Evolutionary conservation across 1,140 invertebrate genomes (phyloP), one percentile per base, ranked within the genome.

Genomic region (Drosophila auraria): DNA sequence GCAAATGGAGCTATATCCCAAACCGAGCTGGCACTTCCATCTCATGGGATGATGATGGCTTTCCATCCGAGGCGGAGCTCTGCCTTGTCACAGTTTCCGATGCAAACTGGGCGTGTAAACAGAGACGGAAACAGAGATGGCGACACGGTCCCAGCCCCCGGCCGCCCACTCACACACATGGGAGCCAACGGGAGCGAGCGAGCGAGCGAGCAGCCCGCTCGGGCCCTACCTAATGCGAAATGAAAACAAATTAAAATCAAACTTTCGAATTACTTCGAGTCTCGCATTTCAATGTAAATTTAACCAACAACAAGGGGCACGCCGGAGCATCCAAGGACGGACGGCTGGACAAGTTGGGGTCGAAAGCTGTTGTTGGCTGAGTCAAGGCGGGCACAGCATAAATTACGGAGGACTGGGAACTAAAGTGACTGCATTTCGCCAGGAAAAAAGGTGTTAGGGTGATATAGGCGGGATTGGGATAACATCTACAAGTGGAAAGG

Each of bases 231-330:
- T 91, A 91, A 91, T 91, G 90, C 86, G 86, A 91, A 91, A 87
- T 84, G 84, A 91, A 91, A 91, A 91, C 90, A 91, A 91, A 91
- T 91, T 91, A 91, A 91, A 91, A 91, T 91, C 90, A 91, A 91
- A 91, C 90, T 91, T 91, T 86, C 91, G 77, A 89, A 91, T 91
- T 91, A 91, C 90, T 91, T 84, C 90, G 86, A 90, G 86, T 90
- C 86, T 90, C 87, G 86, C 86, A 90, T 90, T 90, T 90, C 86
- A 90, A 90, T 90, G 86, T 90, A 90, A 90, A 90, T 90, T 90
- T 86, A 84, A 84, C 78, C 82, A 87, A 90, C 84, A 87, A 84
- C 84, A 82, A 84, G 57, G 68, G 68, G 59, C 66, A 58, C 30
- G 36, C 30, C n/a, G 50, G 63, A 57, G 56, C 27, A 27, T 7